phyloP scores from a whole-genome alignment of 2,888 invertebrate genomes.

The Oasisia sp. region DNA sequence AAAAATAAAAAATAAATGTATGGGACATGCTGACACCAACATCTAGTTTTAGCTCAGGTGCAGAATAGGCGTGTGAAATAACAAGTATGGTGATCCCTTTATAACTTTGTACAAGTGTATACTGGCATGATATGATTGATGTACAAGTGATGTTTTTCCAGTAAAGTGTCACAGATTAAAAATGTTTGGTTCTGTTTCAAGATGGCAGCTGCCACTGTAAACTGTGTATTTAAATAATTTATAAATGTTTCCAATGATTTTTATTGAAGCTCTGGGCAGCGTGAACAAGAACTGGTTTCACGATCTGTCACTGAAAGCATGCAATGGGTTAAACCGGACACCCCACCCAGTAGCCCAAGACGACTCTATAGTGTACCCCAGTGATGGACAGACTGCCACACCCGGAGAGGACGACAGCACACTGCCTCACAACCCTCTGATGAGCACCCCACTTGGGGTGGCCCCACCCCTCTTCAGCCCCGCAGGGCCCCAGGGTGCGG shows the following conservation, averaged over 20 bases:
- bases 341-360: neutral
- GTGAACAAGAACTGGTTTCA: slow-evolving; percentile 1
- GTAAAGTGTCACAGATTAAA: no score
- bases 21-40: no score
- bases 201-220: neutral
- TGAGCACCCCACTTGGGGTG: neutral
- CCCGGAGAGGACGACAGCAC: neutral
- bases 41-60: no score
- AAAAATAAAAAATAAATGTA: no score
- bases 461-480: neutral
- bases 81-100: no score
- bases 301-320: neutral
- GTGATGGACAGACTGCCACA: neutral
- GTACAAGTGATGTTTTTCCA: no score
- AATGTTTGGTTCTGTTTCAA: no score
- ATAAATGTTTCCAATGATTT: neutral
- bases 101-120: no score
- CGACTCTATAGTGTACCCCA: neutral
- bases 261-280: neutral
- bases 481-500: neutral
- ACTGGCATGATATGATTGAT: no score
- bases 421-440: neutral
- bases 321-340: neutral
- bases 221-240: neutral
- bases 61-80: no score